Evolutionary conservation across 2,888 invertebrate genomes (phyloP).

Genomic region (Dolichomitus sp.): DNA sequence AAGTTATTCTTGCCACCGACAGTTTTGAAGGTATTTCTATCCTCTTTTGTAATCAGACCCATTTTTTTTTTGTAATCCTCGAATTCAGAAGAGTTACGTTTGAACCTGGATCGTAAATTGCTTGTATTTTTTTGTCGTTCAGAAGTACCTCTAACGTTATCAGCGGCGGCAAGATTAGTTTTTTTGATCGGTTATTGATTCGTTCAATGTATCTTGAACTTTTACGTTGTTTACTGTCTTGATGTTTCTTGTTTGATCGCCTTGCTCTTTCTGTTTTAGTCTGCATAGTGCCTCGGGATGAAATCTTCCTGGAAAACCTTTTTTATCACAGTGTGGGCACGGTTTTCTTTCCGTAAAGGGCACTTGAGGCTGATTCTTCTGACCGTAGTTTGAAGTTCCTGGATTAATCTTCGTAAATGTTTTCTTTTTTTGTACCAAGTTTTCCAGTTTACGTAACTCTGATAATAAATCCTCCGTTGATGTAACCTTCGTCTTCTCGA

Average conservation of each 20-base stretch:
- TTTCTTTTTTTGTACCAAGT: conserved; percentile 45
- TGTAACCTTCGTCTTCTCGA: conserved; percentile 46
- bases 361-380: conserved; percentile 50
- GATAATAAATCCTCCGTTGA: conserved; percentile 48
- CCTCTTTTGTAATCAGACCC: conserved; percentile 52
- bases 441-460: conserved; percentile 47
- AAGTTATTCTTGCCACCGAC: conserved; percentile 67
- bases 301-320: conserved; percentile 55
- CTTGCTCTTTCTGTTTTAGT: conserved; percentile 50
- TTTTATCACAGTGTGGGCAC: conserved; percentile 52
- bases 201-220: conserved; percentile 50
- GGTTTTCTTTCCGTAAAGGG: conserved; percentile 49
- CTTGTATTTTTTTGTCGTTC: conserved; percentile 44
- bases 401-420: conserved; percentile 20
- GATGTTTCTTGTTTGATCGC: conserved; percentile 41
- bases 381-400: conserved; percentile 35
- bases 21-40: conserved; percentile 55
- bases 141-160: conserved; percentile 55
- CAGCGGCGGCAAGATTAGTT: conserved; percentile 56
- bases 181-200: conserved; percentile 54
- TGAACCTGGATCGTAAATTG: conserved; percentile 58
- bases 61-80: conserved; percentile 58
- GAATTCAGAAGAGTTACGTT: conserved; percentile 57
- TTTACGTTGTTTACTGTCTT: conserved; percentile 44
- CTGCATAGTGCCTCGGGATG: conserved; percentile 47